Percentiles rank a stretch among this genome's conserved stretches.
Conservation (phyloP, 2,888 invertebrate genomes). For the Catocala fraxini region DNA sequence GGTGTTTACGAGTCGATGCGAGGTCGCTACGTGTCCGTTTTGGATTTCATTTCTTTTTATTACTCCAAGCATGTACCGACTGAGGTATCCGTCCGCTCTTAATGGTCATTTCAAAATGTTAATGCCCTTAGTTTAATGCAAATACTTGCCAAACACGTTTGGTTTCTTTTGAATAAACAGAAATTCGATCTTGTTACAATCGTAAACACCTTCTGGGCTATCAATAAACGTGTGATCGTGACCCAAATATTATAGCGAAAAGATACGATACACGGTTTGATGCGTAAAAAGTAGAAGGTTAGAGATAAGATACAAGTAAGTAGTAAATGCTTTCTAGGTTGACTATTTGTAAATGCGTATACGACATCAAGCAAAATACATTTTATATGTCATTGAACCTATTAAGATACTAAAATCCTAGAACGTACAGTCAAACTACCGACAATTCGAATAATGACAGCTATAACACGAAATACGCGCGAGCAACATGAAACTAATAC, state of each 20-base stretch:
- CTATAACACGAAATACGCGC: slow-evolving; percentile 32
- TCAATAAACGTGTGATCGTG: slow-evolving; percentile 47
- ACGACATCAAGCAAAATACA: slow-evolving; percentile 8
- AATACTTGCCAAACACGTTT: slow-evolving; percentile 51
- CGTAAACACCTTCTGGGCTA: slow-evolving; percentile 26
- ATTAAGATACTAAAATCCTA: slow-evolving; percentile 23
- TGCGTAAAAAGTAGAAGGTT: slow-evolving; percentile 17
- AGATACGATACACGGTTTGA: slow-evolving; percentile 41
- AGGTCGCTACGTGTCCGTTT: slow-evolving; percentile 80
- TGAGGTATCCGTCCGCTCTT: slow-evolving; percentile 46
- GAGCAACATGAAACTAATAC: slow-evolving; percentile 30
- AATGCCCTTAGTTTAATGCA: slow-evolving; percentile 45
- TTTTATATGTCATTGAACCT: slow-evolving; percentile 8
- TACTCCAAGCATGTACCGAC: slow-evolving; percentile 55
- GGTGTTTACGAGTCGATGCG: slow-evolving; percentile 77
- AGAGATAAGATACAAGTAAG: slow-evolving; percentile 10
- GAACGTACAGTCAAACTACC: slow-evolving; percentile 18
- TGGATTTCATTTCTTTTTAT: slow-evolving; percentile 73
- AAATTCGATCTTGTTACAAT: slow-evolving; percentile 35
- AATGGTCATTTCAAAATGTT: slow-evolving; percentile 48
- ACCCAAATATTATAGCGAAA: slow-evolving; percentile 44
- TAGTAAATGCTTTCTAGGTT: slow-evolving; percentile 11
- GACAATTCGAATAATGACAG: slow-evolving; percentile 24
- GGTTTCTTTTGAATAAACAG: slow-evolving; percentile 36
- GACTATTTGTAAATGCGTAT: slow-evolving; percentile 10